Conservation (phyloP, 2,888 invertebrate genomes). For the Campoletis raptor region DNA sequence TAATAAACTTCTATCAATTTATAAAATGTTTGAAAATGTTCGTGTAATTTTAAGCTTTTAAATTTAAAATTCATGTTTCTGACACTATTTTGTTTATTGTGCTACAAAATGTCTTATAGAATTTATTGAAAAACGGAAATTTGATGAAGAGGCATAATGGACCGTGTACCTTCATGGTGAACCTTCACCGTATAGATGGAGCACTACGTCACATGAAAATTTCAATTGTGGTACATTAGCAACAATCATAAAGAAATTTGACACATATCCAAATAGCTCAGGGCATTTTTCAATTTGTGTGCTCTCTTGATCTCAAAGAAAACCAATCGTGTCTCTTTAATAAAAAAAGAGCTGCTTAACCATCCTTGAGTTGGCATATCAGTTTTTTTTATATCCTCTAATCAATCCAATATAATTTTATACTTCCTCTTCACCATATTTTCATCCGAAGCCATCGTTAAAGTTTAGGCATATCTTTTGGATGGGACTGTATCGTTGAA, state of each 20-base stretch:
- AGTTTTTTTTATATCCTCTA: not conserved
- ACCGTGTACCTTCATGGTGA: too few relatives aligned
- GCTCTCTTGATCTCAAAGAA: too few relatives aligned
- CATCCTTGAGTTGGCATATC: not conserved
- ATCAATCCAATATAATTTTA: not conserved
- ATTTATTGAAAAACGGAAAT: too few relatives aligned
- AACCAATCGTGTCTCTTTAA: too few relatives aligned
- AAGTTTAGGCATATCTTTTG: not conserved
- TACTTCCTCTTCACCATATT: not conserved
- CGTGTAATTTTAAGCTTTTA: not conserved
- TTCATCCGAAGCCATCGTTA: not conserved
- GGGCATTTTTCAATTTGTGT: too few relatives aligned
- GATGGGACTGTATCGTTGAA: slow-evolving; percentile 8
- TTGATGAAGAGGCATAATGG: too few relatives aligned
- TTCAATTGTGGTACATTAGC: too few relatives aligned
- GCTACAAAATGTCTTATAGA: not conserved
- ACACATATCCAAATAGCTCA: too few relatives aligned
- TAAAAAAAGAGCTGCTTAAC: not conserved
- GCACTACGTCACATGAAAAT: too few relatives aligned
- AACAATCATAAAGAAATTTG: too few relatives aligned
- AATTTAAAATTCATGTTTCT: not conserved
- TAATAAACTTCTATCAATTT: not conserved
- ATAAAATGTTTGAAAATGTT: not conserved
- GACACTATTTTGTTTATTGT: not conserved
- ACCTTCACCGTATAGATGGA: too few relatives aligned